Base-by-base conservation (phyloP, 2,888 invertebrate species). In the Euzophera pinguis region DNA sequence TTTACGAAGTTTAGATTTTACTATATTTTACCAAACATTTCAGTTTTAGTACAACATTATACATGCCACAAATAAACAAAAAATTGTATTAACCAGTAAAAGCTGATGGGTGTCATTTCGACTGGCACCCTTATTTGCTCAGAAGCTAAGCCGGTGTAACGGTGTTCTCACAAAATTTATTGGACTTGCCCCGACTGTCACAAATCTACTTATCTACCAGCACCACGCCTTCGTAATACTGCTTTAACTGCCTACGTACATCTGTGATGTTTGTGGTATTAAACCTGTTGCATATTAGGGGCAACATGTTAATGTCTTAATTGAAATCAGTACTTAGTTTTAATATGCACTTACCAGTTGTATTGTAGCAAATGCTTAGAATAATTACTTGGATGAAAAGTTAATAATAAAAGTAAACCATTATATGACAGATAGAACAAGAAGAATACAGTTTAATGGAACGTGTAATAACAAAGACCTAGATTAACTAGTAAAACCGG, bases 201-300 rank as follows among this genome's bases (percentile, higher is more conserved):
- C 87, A 88, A 90, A 90, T 88, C 89, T 85, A 88, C 89, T 90
- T 90, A 90, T 90, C 89, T 85, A 81, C 85, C 73, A 74, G 76
- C 65, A 78, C 84, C 89, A 90, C 84, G 84, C 88, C 89, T 86
- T 73, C 71, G 71, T 79, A 75, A 78, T 74, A 66, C 64, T 66
- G 68, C 66, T 73, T 75, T 73, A 60, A 67, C 17, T 61, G 61
- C 60, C 64, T 69, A 78, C 61, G 61, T 60, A 78, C 83, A 86
- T 85, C 80, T 85, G 85, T 67, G 71, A 65, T 64, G 50, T 50
- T 53, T 53, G 53, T 39, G 17, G 32, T 22, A 13, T 10, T 41
- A 32, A 39, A 29, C 49, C 14, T 27, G 45, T 48, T 48, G 48
- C 49, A 22, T 22, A 29, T 22, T 29, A 29, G 39, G 29, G 38